These are phyloP conservation scores for Microcebus lehilahytsara DNA, from an alignment of 2,113 vertebrate genomes.

Conservation along the genomic window DNA sequence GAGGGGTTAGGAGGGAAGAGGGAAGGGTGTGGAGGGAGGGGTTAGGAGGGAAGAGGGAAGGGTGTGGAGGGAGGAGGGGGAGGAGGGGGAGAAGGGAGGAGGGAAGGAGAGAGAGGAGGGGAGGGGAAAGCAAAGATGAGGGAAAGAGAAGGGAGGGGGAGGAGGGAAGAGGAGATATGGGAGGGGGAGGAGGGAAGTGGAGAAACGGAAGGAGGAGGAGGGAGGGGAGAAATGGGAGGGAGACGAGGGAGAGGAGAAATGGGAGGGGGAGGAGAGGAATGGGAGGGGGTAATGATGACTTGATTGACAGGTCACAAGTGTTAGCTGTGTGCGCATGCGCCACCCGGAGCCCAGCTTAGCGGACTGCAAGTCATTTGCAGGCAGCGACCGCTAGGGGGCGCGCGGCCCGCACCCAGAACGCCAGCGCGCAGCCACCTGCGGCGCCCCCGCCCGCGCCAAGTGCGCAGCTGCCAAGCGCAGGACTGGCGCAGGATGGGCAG, in stretches of 20 bases:
- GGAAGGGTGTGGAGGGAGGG: too few species aligned
- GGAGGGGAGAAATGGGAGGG: too few species aligned
- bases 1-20: too few species aligned
- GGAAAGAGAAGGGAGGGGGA: too few species aligned
- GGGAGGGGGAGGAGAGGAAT: constrained; percentile 47
- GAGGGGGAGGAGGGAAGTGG: background rate
- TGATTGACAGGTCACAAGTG: constrained; percentile 73
- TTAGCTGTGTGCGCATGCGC: constrained; percentile 60
- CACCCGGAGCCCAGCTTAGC: background rate
- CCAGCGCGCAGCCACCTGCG: constrained; percentile 64
- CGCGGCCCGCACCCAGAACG: background rate
- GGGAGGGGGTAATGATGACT: constrained; percentile 71
- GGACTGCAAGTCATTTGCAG: background rate
- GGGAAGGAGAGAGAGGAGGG: too few species aligned
- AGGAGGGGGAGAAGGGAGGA: fast-evolving
- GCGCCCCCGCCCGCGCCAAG: constrained; percentile 33
- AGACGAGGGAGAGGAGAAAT: background rate
- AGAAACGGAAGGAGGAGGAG: fast-evolving
- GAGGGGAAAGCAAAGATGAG: background rate
- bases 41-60: too few species aligned
- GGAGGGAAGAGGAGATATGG: too few species aligned
- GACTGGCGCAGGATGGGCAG: background rate
- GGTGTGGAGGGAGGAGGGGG: too few species aligned
- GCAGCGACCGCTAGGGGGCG: constrained; percentile 63
- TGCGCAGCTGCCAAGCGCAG: constrained; percentile 45